These are phyloP conservation scores for Palythoa heliodiscus DNA, from an alignment of 92 coral and sea anemone genomes.

Conservation along the genomic window DNA sequence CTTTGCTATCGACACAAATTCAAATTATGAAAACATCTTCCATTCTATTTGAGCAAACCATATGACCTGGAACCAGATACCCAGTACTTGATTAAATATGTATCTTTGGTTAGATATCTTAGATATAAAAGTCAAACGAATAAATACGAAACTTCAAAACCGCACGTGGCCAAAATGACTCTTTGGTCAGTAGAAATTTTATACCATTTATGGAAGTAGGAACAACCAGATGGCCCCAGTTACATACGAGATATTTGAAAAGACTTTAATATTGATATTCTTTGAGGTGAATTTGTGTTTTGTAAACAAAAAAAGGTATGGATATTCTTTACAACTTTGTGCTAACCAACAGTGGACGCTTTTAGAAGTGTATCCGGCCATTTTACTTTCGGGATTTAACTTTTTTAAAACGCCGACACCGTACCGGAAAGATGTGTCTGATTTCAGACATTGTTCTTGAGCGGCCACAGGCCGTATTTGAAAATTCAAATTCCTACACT, in stretches of 20 bases:
- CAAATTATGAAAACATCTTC: slow-evolving; percentile 22
- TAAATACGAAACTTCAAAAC: slow-evolving; percentile 1
- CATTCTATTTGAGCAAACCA: neutral
- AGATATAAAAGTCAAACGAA: slow-evolving; percentile 1
- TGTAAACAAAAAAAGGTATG: slow-evolving; percentile 14
- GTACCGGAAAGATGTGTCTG: neutral
- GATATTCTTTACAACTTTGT: neutral
- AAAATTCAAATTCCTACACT: slow-evolving; percentile 30
- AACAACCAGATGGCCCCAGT: slow-evolving; percentile 19
- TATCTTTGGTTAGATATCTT: slow-evolving; percentile 27
- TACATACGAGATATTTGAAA: neutral
- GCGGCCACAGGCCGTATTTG: neutral
- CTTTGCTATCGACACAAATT: neutral
- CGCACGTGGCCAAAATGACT: neutral
- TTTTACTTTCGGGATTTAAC: neutral
- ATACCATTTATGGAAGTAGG: slow-evolving; percentile 8
- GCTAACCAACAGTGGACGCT: neutral
- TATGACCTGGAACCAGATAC: slow-evolving; percentile 29
- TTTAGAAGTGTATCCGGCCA: neutral
- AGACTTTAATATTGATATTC: neutral
- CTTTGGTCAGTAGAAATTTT: neutral
- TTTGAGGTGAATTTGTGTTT: neutral
- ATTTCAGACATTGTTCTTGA: neutral
- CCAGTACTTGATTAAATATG: slow-evolving; percentile 16
- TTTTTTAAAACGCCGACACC: neutral